Evolutionary conservation across 2,113 vertebrate species (phyloP).

Genomic region (Perccottus glenii): DNA sequence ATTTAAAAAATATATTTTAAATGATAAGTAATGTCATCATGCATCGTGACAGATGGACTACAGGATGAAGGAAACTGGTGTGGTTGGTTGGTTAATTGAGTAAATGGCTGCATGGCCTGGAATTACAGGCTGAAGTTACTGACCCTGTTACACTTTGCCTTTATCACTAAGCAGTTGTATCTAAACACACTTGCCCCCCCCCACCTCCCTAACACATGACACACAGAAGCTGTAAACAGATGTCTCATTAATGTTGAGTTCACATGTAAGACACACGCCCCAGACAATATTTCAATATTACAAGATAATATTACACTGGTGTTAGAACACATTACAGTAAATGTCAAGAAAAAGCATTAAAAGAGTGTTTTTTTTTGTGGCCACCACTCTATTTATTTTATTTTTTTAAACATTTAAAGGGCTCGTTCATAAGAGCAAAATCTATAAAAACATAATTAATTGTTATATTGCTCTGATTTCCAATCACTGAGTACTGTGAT

Average conservation of each 20-base stretch:
- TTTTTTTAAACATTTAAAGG: too few species aligned
- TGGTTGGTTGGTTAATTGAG: slow-evolving; percentile 9
- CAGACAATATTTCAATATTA: slow-evolving; percentile 25
- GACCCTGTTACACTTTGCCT: slow-evolving; percentile 44
- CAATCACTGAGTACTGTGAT: not conserved
- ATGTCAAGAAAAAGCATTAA: not conserved
- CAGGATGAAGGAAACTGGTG: not conserved
- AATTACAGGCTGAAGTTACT: slow-evolving; percentile 62
- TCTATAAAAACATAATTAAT: not conserved
- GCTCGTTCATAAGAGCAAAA: not conserved
- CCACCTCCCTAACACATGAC: not conserved
- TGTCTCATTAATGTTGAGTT: slow-evolving; percentile 60
- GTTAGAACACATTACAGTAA: slow-evolving; percentile 21
- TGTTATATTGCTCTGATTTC: not conserved
- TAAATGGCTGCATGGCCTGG: slow-evolving; percentile 52
- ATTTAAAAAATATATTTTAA: too few species aligned
- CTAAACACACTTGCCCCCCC: slow-evolving; percentile 38
- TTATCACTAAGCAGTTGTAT: slow-evolving; percentile 49
- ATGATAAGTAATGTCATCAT: too few species aligned
- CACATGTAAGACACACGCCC: slow-evolving; percentile 40
- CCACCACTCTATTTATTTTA: too few species aligned
- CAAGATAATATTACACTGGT: slow-evolving; percentile 9
- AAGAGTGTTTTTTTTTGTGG: too few species aligned
- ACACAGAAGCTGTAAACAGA: slow-evolving; percentile 47
- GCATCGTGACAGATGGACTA: not conserved